Evolutionary conservation across 2,888 invertebrate genomes (phyloP).

Genomic region (Heliconius erato): DNA sequence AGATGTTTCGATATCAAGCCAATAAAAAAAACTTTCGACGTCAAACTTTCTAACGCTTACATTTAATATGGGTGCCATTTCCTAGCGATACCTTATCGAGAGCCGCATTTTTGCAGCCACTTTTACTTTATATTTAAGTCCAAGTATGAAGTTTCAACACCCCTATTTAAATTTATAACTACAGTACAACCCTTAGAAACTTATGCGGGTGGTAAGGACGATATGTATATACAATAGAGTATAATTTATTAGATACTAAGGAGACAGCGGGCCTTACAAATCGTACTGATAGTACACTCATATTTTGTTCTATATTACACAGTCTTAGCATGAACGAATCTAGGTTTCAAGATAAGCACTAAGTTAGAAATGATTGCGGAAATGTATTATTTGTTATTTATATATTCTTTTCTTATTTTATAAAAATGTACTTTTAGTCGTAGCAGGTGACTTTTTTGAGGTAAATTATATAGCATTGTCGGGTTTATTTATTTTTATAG

Average conservation of each 20-base stretch:
- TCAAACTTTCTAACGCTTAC: too few species aligned
- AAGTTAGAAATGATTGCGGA: neutral
- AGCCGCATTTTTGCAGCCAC: neutral
- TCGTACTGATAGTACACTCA: neutral
- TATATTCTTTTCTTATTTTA: neutral
- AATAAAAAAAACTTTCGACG: too few species aligned
- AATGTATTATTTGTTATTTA: neutral
- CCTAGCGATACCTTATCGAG: neutral
- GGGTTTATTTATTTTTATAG: too few species aligned
- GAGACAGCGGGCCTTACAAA: slow-evolving; percentile 5
- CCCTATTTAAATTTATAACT: neutral
- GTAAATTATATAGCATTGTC: too few species aligned
- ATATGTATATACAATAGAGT: neutral
- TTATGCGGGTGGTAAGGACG: neutral
- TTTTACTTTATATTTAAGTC: neutral
- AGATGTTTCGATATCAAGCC: too few species aligned
- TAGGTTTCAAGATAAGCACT: neutral
- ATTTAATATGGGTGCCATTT: neutral
- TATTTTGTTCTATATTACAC: neutral
- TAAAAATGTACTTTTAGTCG: too few species aligned
- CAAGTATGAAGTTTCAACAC: neutral
- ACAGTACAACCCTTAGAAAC: neutral
- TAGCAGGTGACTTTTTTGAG: too few species aligned
- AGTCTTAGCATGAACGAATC: neutral
- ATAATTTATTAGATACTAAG: neutral